These are phyloP conservation scores for Itoplectis maculator DNA, from an alignment of 2,888 invertebrate species.

Conservation along the genomic window DNA sequence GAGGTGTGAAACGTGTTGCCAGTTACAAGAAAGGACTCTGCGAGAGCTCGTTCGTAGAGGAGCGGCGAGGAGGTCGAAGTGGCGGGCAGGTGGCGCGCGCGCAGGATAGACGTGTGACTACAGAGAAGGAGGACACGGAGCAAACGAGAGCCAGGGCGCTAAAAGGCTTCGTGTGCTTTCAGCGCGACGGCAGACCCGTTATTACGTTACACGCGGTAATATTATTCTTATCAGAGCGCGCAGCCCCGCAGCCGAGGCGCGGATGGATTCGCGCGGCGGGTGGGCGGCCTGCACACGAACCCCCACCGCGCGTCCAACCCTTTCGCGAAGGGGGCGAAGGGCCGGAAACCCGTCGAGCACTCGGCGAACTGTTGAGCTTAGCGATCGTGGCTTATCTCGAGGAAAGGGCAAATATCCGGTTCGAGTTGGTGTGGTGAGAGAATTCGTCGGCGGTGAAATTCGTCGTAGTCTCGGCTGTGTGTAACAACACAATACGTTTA, in stretches of 20 bases:
- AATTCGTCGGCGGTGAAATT: slow-evolving; percentile 29
- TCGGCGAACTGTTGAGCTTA: slow-evolving; percentile 16
- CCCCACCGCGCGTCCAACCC: slow-evolving; percentile 53
- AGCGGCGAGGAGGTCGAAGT: slow-evolving; percentile 3
- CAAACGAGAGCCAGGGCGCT: slow-evolving; percentile 39
- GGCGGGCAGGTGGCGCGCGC: slow-evolving; percentile 2
- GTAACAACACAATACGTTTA: too few species aligned
- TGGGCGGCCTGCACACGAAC: slow-evolving; percentile 44
- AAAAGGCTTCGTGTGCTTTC: slow-evolving; percentile 73
- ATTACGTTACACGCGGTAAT: slow-evolving; percentile 75
- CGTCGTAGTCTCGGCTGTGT: slow-evolving; percentile 26
- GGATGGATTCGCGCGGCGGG: slow-evolving; percentile 44
- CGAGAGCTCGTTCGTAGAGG: background rate
- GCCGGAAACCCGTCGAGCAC: slow-evolving; percentile 33
- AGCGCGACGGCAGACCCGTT: slow-evolving; percentile 70
- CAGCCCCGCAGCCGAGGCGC: slow-evolving; percentile 65
- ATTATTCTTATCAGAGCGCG: slow-evolving; percentile 78
- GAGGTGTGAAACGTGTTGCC: slow-evolving; percentile 31
- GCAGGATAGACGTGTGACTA: background rate
- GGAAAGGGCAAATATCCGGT: slow-evolving; percentile 62
- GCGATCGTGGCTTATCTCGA: slow-evolving; percentile 61
- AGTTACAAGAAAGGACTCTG: slow-evolving; percentile 40
- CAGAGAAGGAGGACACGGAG: slow-evolving; percentile 1
- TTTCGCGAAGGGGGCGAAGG: slow-evolving; percentile 4
- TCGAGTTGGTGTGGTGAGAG: too few species aligned